These are phyloP conservation scores for Noctua pronuba DNA, from an alignment of 2,888 invertebrate species.

Conservation along the genomic window DNA sequence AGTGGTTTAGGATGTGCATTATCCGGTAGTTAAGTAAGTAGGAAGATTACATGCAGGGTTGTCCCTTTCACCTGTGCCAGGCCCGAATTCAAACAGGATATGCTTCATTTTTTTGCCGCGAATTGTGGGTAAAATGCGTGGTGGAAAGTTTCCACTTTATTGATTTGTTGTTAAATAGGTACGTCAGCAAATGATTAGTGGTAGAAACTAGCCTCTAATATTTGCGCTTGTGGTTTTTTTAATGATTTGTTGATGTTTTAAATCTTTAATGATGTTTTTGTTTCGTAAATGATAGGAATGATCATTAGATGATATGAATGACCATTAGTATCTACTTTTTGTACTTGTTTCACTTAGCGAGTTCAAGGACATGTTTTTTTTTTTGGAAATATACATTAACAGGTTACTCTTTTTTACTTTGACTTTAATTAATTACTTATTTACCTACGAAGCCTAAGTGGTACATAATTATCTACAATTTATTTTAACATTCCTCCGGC, in stretches of 20 bases:
- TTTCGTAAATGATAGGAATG: not conserved
- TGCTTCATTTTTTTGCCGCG: not conserved
- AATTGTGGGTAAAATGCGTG: not conserved
- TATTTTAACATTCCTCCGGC: too few relatives aligned
- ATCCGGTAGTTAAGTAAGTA: not conserved
- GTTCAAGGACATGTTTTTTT: slow-evolving; percentile 15
- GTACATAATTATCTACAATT: not conserved
- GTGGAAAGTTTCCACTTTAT: not conserved
- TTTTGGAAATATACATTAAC: slow-evolving; percentile 3
- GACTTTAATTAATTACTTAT: not conserved
- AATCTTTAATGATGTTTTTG: slow-evolving; percentile 22
- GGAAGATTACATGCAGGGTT: too few relatives aligned
- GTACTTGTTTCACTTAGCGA: not conserved
- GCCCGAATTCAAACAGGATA: not conserved
- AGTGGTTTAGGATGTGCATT: not conserved
- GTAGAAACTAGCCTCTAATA: slow-evolving; percentile 7
- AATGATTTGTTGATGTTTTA: slow-evolving; percentile 29
- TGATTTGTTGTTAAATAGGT: not conserved
- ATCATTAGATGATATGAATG: too few relatives aligned
- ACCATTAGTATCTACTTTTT: slow-evolving; percentile 13
- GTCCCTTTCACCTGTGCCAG: not conserved
- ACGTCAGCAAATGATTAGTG: slow-evolving; percentile 7
- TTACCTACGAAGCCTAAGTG: too few relatives aligned
- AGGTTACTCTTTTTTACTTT: not conserved
- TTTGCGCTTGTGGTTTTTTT: slow-evolving; percentile 33